phyloP scores from a whole-genome alignment of 2,113 vertebrate species.

The Upupa epops region DNA sequence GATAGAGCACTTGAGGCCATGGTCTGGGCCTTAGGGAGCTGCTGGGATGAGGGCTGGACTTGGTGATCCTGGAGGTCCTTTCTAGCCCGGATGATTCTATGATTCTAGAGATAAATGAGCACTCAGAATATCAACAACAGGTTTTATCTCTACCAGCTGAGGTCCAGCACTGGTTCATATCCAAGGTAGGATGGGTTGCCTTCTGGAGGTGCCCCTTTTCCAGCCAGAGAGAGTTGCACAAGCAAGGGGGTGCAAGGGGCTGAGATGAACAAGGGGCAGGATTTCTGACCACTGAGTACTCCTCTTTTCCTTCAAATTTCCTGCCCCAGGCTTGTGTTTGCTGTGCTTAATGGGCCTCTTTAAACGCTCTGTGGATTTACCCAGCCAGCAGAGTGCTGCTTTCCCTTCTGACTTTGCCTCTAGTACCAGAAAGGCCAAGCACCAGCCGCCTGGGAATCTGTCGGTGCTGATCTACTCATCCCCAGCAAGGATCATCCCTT shows the following conservation, averaged over 20 bases:
- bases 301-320: neutral
- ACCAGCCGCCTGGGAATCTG: neutral
- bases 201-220: neutral
- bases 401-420: slow-evolving; percentile 36
- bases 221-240: neutral
- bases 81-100: too few species aligned
- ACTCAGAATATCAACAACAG: neutral
- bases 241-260: neutral
- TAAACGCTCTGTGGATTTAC: neutral
- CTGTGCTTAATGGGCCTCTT: neutral
- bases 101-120: neutral
- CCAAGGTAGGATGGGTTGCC: neutral
- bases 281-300: neutral
- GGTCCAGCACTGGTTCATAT: neutral
- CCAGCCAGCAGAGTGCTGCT: neutral
- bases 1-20: too few species aligned
- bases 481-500: neutral
- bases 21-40: too few species aligned
- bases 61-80: too few species aligned
- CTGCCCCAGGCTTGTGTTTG: neutral
- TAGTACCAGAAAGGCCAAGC: neutral
- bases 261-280: neutral
- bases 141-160: neutral
- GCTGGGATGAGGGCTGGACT: too few species aligned
- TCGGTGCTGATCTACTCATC: neutral